Evolutionary conservation across 1,140 invertebrate genomes (phyloP), one percentile per base, ranked within the genome.

Genomic region (Drosophila seguyi): DNA sequence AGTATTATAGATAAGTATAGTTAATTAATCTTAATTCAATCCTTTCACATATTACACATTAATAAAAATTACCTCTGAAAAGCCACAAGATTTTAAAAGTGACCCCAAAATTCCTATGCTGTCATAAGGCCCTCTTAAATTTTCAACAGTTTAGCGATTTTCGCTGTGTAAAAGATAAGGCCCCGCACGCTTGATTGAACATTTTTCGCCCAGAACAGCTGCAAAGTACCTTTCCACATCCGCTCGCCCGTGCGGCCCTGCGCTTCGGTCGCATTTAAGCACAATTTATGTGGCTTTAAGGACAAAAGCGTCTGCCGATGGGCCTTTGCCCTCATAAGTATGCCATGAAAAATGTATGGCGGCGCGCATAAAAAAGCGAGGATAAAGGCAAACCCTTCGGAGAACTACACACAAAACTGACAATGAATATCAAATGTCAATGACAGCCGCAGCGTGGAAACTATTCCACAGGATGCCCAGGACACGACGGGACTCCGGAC

Each of bases 371-470:
- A 59, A 76, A 68, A 58, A 34, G 39, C 38, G 31, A 42, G 73
- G 29, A 59, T 57, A 76, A 76, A 75, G 59, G 39, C n/a, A 44
- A 25, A 63, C 48, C 63, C 53, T 53, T 76, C 75, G 52, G 53
- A 53, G 56, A 77, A 77, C 63, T 69, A 76, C 66, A 68, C 74
- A 77, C 56, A 61, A 68, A 73, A 78, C 75, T 78, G 75, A 78
- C 75, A 78, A 78, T 78, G 75, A 79, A 88, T 88, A 84, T 88
- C 77, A 88, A 84, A 88, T 88, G 84, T 88, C 84, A 88, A 88
- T 88, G 84, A 87, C 84, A 87, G 83, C 75, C 75, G 75, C 65
- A 58, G 52, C 75, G 67, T 82, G 66, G 56, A 77, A 88, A 90
- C 83, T 87, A 87, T 87, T 88, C 79, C 36, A 29, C 62, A 77